phyloP scores from a whole-genome alignment of 2,888 invertebrate genomes.

The Cyclophora albipunctata region DNA sequence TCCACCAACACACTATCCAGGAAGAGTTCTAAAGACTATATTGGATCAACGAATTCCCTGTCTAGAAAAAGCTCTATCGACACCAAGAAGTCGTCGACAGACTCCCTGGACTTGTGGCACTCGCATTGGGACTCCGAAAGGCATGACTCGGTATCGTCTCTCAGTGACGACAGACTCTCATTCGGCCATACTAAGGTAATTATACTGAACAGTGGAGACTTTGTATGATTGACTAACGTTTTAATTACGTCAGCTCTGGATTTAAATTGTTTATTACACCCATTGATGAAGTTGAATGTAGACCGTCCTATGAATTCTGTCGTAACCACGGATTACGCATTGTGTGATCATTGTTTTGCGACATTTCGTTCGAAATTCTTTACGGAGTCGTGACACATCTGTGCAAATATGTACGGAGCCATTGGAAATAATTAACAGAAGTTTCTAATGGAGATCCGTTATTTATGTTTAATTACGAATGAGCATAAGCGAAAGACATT shows the following conservation, averaged over 20 bases:
- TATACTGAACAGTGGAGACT: conserved; percentile 24
- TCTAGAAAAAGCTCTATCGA: conserved; percentile 70
- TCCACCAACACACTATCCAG: conserved; percentile 59
- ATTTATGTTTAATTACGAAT: not conserved
- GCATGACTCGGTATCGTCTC: conserved; percentile 77
- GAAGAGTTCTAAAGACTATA: conserved; percentile 43
- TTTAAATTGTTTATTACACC: not conserved
- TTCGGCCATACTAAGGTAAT: conserved; percentile 60
- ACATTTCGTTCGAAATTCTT: too few species aligned
- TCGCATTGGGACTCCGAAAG: conserved; percentile 81
- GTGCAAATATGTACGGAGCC: too few species aligned
- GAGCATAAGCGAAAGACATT: too few species aligned
- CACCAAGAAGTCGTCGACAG: conserved; percentile 77
- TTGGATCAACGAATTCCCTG: conserved; percentile 53
- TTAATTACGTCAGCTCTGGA: not conserved
- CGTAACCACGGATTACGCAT: too few species aligned
- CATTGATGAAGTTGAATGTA: conserved; percentile 4
- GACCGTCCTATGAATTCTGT: not conserved
- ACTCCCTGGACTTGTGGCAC: conserved; percentile 81
- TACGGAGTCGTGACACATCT: too few species aligned
- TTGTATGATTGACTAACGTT: conserved; percentile 13
- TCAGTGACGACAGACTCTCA: conserved; percentile 72
- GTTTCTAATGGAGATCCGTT: conserved; percentile 3
- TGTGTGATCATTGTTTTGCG: too few species aligned
- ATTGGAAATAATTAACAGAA: too few species aligned